Conservation (phyloP, 1,140 invertebrate species). For the Holcopasites calliopsidis region DNA sequence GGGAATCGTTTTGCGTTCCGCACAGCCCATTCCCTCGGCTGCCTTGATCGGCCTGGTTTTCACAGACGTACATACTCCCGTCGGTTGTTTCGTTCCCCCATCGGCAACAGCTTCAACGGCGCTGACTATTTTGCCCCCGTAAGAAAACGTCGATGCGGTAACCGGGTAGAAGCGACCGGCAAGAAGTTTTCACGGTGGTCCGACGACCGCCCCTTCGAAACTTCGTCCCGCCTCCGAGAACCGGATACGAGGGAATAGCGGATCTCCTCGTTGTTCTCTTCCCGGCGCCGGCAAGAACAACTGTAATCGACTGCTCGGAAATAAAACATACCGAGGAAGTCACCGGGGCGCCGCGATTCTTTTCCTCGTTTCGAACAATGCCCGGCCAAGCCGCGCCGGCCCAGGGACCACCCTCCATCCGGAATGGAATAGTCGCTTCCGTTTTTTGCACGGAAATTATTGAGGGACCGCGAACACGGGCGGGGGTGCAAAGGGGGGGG, state of each 20-base stretch:
- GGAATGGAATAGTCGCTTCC: conserved; percentile 48
- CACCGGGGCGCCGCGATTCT: conserved; percentile 47
- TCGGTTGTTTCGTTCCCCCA: background rate
- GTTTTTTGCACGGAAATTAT: conserved; percentile 65
- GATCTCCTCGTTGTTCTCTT: background rate
- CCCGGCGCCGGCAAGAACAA: conserved; percentile 3
- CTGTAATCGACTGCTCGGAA: conserved; percentile 45
- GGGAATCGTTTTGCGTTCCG: no score
- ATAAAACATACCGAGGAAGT: conserved; percentile 47
- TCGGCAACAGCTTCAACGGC: conserved; percentile 9
- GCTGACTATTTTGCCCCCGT: background rate
- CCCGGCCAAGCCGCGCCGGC: background rate
- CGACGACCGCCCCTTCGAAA: background rate
- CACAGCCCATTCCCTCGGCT: no score
- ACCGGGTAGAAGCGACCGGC: conserved; percentile 11
- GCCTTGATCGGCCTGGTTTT: no score
- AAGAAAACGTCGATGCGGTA: conserved; percentile 17
- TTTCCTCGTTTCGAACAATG: conserved; percentile 56
- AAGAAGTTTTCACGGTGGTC: conserved; percentile 17
- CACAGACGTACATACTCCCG: no score
- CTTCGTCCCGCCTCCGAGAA: background rate
- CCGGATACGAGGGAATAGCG: background rate
- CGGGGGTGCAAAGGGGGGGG: conserved; percentile 20
- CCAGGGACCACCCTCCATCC: conserved; percentile 37
- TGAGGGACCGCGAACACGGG: conserved; percentile 39